Conservation (phyloP, 1,140 invertebrate genomes). For the Hycleus cichorii region DNA sequence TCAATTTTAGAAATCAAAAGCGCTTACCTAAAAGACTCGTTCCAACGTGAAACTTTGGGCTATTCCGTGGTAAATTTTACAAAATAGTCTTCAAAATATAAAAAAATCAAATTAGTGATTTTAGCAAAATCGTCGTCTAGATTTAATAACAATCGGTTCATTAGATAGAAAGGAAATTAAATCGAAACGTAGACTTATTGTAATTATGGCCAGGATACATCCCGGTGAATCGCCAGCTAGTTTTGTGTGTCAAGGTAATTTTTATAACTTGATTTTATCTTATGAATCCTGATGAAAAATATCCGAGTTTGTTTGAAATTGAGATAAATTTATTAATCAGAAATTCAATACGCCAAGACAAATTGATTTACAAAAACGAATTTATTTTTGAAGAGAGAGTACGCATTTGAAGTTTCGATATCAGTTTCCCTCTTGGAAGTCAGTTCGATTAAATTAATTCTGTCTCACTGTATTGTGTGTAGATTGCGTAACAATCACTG, state of each 20-base stretch:
- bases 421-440: too few relatives aligned
- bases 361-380: too few relatives aligned
- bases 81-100: not conserved
- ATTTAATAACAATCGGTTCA: constrained; percentile 76
- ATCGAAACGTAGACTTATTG: constrained; percentile 59
- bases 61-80: constrained; percentile 54
- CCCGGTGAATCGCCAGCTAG: constrained; percentile 91
- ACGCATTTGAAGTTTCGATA: too few relatives aligned
- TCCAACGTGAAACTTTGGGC: constrained; percentile 62
- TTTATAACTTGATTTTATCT: not conserved
- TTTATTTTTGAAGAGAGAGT: too few relatives aligned
- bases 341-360: too few relatives aligned
- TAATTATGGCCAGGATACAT: constrained; percentile 77
- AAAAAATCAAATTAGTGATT: constrained; percentile 20
- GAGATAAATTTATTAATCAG: too few relatives aligned
- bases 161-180: constrained; percentile 43
- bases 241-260: constrained; percentile 81
- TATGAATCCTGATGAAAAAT: not conserved
- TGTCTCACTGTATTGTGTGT: too few relatives aligned
- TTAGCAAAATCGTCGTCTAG: constrained; percentile 83
- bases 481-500: too few relatives aligned
- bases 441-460: too few relatives aligned
- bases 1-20: constrained; percentile 62
- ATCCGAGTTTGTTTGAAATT: not conserved
- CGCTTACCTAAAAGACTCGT: constrained; percentile 39